A percentile compares a stretch with the other conserved stretches of the same genome.
Conservation (phyloP, 2,797 vertebrate genomes). For the Tinamus major region DNA sequence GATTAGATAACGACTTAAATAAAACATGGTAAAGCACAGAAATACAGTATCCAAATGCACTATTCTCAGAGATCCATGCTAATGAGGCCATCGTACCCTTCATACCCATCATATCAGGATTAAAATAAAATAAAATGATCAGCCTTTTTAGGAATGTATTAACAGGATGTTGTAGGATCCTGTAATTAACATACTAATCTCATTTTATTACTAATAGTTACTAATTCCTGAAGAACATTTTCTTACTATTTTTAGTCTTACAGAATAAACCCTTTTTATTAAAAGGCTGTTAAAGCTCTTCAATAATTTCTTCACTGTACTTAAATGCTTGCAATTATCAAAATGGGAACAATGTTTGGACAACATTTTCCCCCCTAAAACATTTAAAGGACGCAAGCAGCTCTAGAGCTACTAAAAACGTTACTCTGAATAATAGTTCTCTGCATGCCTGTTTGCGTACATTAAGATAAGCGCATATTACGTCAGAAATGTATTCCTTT, state of each 20-base stretch:
- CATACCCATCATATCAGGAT: not conserved
- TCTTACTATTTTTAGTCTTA: not conserved
- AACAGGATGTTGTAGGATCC: not conserved
- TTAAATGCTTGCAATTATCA: not conserved
- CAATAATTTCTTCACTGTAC: not conserved
- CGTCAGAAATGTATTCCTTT: not conserved
- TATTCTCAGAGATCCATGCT: fast-evolving
- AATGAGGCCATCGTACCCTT: not conserved
- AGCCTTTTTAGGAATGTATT: not conserved
- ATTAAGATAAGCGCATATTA: not conserved
- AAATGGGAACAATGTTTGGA: not conserved
- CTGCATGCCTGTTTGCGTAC: not conserved
- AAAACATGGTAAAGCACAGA: not conserved
- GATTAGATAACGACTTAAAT: not conserved
- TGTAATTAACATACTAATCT: not conserved
- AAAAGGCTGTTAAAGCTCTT: not conserved
- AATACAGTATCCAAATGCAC: not conserved
- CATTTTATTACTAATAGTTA: not conserved
- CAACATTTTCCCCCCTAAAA: not conserved
- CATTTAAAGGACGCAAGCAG: not conserved
- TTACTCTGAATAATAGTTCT: not conserved
- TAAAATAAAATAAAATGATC: no score
- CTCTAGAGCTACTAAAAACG: not conserved
- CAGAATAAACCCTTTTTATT: not conserved
- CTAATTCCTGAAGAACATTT: not conserved